These are phyloP conservation scores for Bettongia penicillata DNA, from an alignment of 2,113 vertebrate genomes.

Conservation along the genomic window DNA sequence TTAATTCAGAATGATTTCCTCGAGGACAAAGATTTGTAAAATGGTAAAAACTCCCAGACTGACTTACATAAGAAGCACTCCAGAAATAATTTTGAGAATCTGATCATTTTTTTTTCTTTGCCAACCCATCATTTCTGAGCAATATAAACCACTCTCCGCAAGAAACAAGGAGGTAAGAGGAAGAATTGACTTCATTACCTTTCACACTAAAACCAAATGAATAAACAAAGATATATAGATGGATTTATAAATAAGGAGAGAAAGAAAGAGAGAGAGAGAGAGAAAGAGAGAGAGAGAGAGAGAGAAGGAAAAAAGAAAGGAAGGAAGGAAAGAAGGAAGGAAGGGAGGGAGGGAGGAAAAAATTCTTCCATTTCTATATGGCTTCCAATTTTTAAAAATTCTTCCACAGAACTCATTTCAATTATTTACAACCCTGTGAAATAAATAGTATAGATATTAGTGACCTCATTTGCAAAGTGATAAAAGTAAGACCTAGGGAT, in stretches of 20 bases:
- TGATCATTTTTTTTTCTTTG: neutral
- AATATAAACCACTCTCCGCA: neutral
- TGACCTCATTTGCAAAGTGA: neutral
- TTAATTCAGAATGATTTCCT: neutral
- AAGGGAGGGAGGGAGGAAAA: neutral
- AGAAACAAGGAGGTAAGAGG: neutral
- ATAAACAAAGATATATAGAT: neutral
- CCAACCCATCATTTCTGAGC: neutral
- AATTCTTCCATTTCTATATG: neutral
- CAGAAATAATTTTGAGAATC: neutral
- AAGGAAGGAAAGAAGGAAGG: too few relatives aligned
- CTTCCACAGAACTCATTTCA: neutral
- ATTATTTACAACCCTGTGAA: neutral
- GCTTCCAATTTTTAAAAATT: neutral
- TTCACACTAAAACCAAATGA: neutral
- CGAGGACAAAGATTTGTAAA: neutral
- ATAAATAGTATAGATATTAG: neutral
- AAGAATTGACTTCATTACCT: neutral
- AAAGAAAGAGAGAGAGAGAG: rapidly evolving
- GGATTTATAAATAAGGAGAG: neutral
- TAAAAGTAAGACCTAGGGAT: neutral
- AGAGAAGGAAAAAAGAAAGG: too few relatives aligned
- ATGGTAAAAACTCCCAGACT: neutral
- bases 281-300: too few relatives aligned
- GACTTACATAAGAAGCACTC: neutral